phyloP scores from a whole-genome alignment of 2,113 vertebrate species.

The Dascyllus trimaculatus region DNA sequence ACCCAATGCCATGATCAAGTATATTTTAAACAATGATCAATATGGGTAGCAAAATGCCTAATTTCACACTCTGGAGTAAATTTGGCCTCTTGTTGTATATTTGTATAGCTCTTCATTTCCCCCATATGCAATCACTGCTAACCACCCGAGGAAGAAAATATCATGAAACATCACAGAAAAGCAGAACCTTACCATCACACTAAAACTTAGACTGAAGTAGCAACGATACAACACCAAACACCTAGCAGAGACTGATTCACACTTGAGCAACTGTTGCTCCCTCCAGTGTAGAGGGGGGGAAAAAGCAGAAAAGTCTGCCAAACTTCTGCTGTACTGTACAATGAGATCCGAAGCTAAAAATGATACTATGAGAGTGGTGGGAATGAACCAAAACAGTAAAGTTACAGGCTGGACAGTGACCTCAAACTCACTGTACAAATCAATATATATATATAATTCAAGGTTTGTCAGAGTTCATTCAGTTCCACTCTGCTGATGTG shows the following conservation, averaged over 20 bases:
- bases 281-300: neutral
- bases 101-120: neutral
- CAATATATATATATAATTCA: neutral
- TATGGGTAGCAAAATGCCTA: too few species aligned
- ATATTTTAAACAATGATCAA: neutral
- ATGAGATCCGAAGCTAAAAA: neutral
- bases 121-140: neutral
- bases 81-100: too few species aligned
- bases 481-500: neutral
- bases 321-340: neutral
- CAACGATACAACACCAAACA: neutral
- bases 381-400: neutral
- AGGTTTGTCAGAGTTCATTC: neutral
- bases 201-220: neutral
- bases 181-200: neutral
- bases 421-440: too few species aligned
- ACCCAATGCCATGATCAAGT: neutral
- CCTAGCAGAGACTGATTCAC: neutral
- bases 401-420: too few species aligned
- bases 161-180: neutral
- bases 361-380: neutral
- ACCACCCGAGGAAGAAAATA: neutral
- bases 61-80: too few species aligned
- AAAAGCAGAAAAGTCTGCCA: neutral
- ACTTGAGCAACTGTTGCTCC: neutral